Conservation (phyloP, 2,888 invertebrate species). For the Archips crataeganus region DNA sequence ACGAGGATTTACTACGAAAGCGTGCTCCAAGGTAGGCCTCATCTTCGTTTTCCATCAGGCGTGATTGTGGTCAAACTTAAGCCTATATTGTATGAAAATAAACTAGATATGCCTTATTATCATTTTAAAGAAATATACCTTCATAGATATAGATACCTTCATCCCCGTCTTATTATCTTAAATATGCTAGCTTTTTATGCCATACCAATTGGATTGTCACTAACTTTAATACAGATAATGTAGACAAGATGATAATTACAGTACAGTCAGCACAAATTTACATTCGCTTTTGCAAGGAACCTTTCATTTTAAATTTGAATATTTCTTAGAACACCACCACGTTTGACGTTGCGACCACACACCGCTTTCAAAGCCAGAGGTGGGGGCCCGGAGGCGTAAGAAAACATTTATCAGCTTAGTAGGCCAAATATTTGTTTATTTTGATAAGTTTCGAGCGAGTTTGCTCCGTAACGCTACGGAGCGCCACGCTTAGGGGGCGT, state of each 20-base stretch:
- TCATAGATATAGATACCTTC: no score
- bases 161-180: no score
- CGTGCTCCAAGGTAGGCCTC: no score
- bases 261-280: neutral
- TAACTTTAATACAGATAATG: no score
- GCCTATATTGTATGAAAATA: no score
- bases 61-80: no score
- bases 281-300: neutral
- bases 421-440: slow-evolving; percentile 52
- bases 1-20: no score
- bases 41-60: no score
- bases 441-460: slow-evolving; percentile 49
- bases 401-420: slow-evolving; percentile 40
- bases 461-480: slow-evolving; percentile 31
- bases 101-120: no score
- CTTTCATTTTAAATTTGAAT: neutral
- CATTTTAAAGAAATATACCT: no score
- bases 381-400: slow-evolving; percentile 11
- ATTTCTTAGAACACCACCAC: neutral
- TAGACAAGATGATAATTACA: neutral
- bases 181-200: no score
- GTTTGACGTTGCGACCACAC: slow-evolving; percentile 10
- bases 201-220: no score
- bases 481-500: slow-evolving; percentile 31
- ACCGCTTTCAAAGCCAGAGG: slow-evolving; percentile 13